Evolutionary conservation across 1,140 invertebrate species (phyloP).

Genomic region (Triops longicaudatus): DNA sequence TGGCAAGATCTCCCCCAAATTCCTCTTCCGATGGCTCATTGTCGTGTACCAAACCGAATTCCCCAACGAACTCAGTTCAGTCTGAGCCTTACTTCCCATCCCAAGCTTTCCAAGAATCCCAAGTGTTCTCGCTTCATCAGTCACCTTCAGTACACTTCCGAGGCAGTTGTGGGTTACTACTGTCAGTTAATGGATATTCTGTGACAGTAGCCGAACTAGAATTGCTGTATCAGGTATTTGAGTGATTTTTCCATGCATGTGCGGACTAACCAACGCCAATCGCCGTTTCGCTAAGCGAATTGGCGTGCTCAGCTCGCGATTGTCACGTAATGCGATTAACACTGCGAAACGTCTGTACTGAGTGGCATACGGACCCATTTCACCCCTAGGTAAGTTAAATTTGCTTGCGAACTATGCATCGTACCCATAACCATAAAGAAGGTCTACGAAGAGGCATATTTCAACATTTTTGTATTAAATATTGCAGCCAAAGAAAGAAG

Average conservation of each 20-base stretch:
- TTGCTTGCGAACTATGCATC: not conserved
- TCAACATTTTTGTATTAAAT: not conserved
- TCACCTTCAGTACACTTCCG: slow-evolving; percentile 32
- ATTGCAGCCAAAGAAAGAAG: slow-evolving; percentile 25
- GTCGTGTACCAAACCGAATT: not conserved
- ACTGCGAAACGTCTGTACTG: not conserved
- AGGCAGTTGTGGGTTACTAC: slow-evolving; percentile 28
- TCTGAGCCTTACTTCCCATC: not conserved
- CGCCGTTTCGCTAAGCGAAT: not conserved
- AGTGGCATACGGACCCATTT: not conserved
- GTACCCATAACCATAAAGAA: not conserved
- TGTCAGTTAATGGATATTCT: slow-evolving; percentile 28
- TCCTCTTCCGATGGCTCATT: not conserved
- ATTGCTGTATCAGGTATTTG: slow-evolving; percentile 25
- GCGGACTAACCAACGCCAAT: not conserved
- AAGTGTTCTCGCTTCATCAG: slow-evolving; percentile 18
- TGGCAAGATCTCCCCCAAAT: not conserved
- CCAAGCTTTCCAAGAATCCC: not conserved
- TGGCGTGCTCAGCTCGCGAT: not conserved
- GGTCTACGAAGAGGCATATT: not conserved
- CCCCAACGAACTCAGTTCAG: not conserved
- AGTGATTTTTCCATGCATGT: not conserved
- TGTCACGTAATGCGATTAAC: not conserved
- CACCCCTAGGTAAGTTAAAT: not conserved
- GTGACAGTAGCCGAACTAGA: slow-evolving; percentile 25